These are phyloP conservation scores for Ondatra zibethicus DNA, from an alignment of 2,113 vertebrate species.

Conservation along the genomic window DNA sequence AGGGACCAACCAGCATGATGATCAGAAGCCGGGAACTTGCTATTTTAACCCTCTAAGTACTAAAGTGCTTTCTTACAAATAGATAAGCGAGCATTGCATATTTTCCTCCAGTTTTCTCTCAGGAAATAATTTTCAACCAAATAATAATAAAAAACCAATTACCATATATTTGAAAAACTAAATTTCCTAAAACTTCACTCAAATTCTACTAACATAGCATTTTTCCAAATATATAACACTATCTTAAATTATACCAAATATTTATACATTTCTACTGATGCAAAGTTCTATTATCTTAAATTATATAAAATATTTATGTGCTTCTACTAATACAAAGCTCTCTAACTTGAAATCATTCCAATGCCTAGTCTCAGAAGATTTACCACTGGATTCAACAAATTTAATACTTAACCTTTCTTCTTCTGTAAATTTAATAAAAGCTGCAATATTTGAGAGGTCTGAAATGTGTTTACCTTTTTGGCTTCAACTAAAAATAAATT, in stretches of 20 bases:
- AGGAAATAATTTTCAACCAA: neutral
- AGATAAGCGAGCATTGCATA: neutral
- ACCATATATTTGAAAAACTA: neutral
- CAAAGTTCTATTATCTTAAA: conserved; percentile 8
- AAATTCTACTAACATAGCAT: neutral
- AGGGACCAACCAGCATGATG: neutral
- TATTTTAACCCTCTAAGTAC: neutral
- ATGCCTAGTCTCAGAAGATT: conserved; percentile 9
- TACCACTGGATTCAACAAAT: conserved; percentile 27
- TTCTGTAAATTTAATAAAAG: conserved; percentile 19
- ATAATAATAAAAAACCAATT: neutral
- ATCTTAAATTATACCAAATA: neutral
- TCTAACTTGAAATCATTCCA: conserved; percentile 28
- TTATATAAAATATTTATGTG: neutral
- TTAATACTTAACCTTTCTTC: neutral
- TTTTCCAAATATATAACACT: neutral
- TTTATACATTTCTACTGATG: neutral
- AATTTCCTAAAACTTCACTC: neutral
- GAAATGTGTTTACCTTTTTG: neutral
- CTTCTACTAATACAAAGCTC: conserved; percentile 33
- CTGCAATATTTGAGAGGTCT: neutral
- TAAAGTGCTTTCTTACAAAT: neutral
- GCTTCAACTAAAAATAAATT: neutral
- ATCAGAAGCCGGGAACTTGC: neutral
- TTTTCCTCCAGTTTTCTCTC: neutral